Percentiles rank a stretch among this genome's conserved stretches.
Conservation (phyloP, 2,113 vertebrate genomes). For the Callithrix jacchus region DNA sequence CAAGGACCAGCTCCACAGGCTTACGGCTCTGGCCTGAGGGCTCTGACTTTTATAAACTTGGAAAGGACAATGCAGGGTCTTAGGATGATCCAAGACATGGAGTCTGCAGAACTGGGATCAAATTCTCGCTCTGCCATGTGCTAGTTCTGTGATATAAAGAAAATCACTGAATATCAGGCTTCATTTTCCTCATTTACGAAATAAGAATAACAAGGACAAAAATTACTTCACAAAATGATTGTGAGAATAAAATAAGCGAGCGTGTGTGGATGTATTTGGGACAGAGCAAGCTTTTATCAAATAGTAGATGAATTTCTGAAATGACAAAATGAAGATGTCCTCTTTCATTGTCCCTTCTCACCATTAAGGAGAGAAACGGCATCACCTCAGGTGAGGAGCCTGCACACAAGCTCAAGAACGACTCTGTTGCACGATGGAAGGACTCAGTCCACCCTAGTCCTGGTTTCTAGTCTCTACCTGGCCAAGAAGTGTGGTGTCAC, state of each 20-base stretch:
- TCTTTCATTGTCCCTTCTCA: neutral
- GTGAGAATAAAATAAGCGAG: neutral
- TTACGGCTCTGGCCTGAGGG: neutral
- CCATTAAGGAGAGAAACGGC: neutral
- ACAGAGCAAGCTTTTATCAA: neutral
- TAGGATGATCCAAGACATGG: neutral
- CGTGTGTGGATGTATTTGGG: neutral
- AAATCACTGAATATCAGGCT: neutral
- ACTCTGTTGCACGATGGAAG: fast-evolving
- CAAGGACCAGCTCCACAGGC: neutral
- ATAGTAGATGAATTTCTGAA: neutral
- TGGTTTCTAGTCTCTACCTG: neutral
- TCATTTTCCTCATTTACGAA: neutral
- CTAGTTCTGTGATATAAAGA: neutral
- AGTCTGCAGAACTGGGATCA: neutral
- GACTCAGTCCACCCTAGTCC: neutral
- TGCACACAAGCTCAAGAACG: fast-evolving
- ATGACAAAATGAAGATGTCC: neutral
- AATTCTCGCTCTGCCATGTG: neutral
- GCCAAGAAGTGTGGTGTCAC: neutral
- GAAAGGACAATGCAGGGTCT: neutral
- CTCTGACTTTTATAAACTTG: neutral
- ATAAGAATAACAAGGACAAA: neutral
- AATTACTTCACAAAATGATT: neutral
- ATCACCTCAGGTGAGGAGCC: neutral